Percentiles rank a stretch among this genome's conserved stretches.
phyloP scores from a whole-genome alignment of 2,888 invertebrate species.

The Leptinotarsa juncta region DNA sequence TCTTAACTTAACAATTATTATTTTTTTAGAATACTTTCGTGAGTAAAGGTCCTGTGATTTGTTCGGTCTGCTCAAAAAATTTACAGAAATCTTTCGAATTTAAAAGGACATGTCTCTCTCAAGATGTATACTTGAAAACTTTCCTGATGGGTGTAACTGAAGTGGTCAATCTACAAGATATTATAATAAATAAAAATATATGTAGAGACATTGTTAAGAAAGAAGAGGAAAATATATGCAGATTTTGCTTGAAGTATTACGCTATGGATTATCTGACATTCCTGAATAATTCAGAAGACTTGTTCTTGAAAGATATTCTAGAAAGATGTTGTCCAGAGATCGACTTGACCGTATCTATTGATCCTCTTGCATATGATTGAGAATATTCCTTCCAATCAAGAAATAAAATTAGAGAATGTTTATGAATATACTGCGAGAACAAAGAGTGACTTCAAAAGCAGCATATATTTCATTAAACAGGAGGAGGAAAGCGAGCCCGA shows the following conservation, averaged over 20 bases:
- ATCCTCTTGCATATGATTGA: slow-evolving; percentile 14
- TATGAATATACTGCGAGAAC: slow-evolving; percentile 5
- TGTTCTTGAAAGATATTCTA: slow-evolving; percentile 27
- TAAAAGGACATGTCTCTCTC: slow-evolving; percentile 27
- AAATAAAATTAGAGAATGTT: slow-evolving; percentile 12
- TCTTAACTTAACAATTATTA: neutral
- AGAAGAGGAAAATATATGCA: slow-evolving; percentile 28
- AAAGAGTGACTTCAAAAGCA: neutral
- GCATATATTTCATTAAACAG: slow-evolving; percentile 12
- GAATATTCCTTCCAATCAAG: neutral
- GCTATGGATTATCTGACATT: neutral
- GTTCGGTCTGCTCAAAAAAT: slow-evolving; percentile 13
- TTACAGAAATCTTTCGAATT: slow-evolving; percentile 30
- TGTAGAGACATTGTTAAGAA: neutral
- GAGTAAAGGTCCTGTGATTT: slow-evolving; percentile 13
- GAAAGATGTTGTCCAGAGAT: slow-evolving; percentile 30
- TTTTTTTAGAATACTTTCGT: slow-evolving; percentile 1
- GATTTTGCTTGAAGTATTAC: slow-evolving; percentile 29
- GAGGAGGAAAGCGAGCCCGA: slow-evolving; percentile 3
- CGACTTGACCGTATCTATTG: slow-evolving; percentile 4
- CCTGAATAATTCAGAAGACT: slow-evolving; percentile 4
- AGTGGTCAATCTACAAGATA: slow-evolving; percentile 19
- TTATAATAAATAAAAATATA: neutral
- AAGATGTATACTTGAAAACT: slow-evolving; percentile 25
- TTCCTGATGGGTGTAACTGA: neutral